These are phyloP conservation scores for Mesorhabditis spiculigera DNA, from an alignment of 2,888 invertebrate genomes.

Conservation along the genomic window DNA sequence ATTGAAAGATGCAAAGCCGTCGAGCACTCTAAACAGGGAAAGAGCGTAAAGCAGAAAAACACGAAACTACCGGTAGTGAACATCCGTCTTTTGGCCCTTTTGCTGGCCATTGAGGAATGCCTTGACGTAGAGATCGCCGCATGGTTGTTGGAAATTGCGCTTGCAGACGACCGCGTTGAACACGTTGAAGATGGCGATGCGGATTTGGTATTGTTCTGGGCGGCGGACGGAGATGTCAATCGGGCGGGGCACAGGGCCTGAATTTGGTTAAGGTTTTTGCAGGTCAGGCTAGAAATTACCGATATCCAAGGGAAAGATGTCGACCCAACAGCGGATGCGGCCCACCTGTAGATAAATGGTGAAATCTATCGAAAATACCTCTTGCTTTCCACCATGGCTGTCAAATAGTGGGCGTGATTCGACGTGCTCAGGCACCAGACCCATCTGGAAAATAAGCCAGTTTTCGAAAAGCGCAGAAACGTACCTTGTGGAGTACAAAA, in stretches of 20 bases:
- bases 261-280: constrained; percentile 14
- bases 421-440: constrained; percentile 81
- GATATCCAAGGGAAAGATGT: constrained; percentile 61
- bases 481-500: background rate
- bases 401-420: constrained; percentile 83
- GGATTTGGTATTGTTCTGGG: constrained; percentile 59
- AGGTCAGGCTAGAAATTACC: constrained; percentile 40
- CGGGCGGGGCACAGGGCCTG: constrained; percentile 58
- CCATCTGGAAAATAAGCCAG: constrained; percentile 59
- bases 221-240: constrained; percentile 61
- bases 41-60: background rate
- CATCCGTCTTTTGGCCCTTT: constrained; percentile 63
- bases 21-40: constrained; percentile 54
- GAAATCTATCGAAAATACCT: background rate
- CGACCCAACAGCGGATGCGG: constrained; percentile 63
- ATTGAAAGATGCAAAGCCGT: constrained; percentile 65
- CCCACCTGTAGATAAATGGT: constrained; percentile 58
- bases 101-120: constrained; percentile 60
- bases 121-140: constrained; percentile 63
- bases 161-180: constrained; percentile 62
- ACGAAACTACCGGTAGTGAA: constrained; percentile 59
- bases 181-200: constrained; percentile 62
- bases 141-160: constrained; percentile 60
- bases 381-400: constrained; percentile 54
- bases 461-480: constrained; percentile 17